These are phyloP conservation scores for Clarias pachynema DNA, from an alignment of 2,797 vertebrate genomes.

Conservation along the genomic window DNA sequence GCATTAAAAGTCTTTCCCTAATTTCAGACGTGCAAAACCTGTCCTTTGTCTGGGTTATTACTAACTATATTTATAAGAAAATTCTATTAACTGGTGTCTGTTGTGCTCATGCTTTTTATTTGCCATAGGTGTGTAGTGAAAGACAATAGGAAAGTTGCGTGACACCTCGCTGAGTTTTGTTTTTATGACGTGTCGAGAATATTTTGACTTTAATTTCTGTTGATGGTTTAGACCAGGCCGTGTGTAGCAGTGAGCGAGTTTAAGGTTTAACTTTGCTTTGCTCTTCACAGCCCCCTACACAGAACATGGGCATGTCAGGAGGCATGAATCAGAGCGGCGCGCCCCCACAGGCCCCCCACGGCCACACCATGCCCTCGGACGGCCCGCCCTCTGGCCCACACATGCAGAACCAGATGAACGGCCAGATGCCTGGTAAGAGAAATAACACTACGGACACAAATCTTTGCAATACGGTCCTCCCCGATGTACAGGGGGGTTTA, in stretches of 20 bases:
- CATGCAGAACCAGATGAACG: slow-evolving; percentile 99
- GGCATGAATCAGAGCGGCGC: slow-evolving; percentile 94
- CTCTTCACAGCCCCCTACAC: slow-evolving; percentile 89
- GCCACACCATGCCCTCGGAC: slow-evolving; percentile 95
- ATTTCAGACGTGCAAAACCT: too few species aligned
- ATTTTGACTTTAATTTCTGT: not conserved
- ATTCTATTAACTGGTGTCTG: too few species aligned
- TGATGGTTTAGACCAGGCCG: not conserved
- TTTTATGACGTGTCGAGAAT: not conserved
- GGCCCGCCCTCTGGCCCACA: slow-evolving; percentile 89
- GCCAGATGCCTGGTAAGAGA: slow-evolving; percentile 98
- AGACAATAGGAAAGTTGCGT: not conserved
- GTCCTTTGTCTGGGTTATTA: too few species aligned
- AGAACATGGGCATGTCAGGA: slow-evolving; percentile 97
- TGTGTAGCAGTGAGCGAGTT: not conserved
- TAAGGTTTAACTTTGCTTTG: slow-evolving; percentile 21
- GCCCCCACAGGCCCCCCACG: slow-evolving; percentile 88
- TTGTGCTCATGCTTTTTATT: too few species aligned
- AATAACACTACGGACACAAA: not conserved
- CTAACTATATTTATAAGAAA: too few species aligned
- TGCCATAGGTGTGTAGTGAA: too few species aligned
- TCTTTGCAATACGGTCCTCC: not conserved
- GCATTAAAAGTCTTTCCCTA: too few species aligned
- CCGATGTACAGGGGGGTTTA: too few species aligned
- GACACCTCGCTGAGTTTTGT: not conserved